Base-by-base conservation (phyloP, 1,140 invertebrate genomes). In the Panagrolaimus sp. region DNA sequence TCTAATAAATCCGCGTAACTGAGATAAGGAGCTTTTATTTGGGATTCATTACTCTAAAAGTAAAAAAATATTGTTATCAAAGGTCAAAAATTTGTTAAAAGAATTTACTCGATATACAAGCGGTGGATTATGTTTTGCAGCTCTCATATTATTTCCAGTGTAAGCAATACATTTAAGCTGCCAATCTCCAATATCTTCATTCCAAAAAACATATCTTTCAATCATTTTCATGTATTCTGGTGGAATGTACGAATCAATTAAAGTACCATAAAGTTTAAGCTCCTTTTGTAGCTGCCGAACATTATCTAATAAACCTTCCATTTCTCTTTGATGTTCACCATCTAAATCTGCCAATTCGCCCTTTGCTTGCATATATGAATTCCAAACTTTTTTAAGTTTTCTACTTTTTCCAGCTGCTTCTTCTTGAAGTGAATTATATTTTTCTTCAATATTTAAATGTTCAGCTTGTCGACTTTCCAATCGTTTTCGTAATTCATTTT, bases 111-210 rank as follows among this genome's bases (percentile, higher is more conserved):
- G 64, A 65, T 63, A 74, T 5, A 66, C 47, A 46, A 43, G 23
- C 20, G 51, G 72, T 16, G 9, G 23, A 8, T 53, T 62, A 23
- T 48, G 61, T 27, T 76, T 69, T 4, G 67, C 51, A 23, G 62
- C 51, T 43, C 90, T 86, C 92, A 98, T 98, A 83, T 98, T 98
- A 84, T 98, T 98, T 0, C 96, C 96, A 14, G 94, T 96, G 83
- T 98, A 98, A 0, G 96, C 96, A 1, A 98, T 78, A 92, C 93
- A 96, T 82, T 91, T 91, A 11, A 98, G 87, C 83, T 98, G 93
- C 92, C 94, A 99, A 84, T 98, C 95, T 16, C 93, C 94, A 61
- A 95, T 93, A 77, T 97, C 93, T 84, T 97, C 93, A 86, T 96
- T 97, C 92, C 93, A 98, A 77, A 91, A 89, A 14, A 93, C 91